Percentiles rank a stretch among this genome's conserved stretches.
phyloP scores from a whole-genome alignment of 2,888 invertebrate genomes.

The Hedya salicella region DNA sequence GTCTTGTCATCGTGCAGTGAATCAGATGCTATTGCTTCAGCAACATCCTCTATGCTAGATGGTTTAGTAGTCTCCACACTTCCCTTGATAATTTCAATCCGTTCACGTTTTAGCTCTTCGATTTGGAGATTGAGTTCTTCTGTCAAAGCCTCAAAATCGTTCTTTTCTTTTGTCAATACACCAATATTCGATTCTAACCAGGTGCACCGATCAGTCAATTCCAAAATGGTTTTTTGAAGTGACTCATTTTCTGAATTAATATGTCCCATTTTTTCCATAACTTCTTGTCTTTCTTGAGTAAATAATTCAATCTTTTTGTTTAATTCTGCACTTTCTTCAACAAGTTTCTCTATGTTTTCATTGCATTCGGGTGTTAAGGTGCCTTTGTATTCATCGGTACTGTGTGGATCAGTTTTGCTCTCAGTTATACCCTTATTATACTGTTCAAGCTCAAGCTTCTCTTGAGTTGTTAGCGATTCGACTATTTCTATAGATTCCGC shows the following conservation, averaged over 20 bases:
- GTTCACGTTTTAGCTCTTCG: slow-evolving; percentile 73
- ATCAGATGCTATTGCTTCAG: slow-evolving; percentile 63
- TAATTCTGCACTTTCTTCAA: slow-evolving; percentile 87
- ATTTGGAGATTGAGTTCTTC: slow-evolving; percentile 72
- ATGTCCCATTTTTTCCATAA: slow-evolving; percentile 88
- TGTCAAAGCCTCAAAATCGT: slow-evolving; percentile 66
- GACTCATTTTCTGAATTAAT: slow-evolving; percentile 86
- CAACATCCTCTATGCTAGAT: slow-evolving; percentile 60
- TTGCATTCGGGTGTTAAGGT: slow-evolving; percentile 64
- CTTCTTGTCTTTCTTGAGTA: slow-evolving; percentile 88
- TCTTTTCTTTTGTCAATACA: slow-evolving; percentile 76
- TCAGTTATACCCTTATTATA: slow-evolving; percentile 84
- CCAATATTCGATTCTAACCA: slow-evolving; percentile 74
- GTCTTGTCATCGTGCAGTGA: slow-evolving; percentile 71
- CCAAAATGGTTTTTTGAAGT: slow-evolving; percentile 77
- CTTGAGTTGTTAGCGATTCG: slow-evolving; percentile 88
- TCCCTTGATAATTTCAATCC: slow-evolving; percentile 75
- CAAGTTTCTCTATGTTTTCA: slow-evolving; percentile 84
- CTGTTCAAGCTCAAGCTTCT: slow-evolving; percentile 88
- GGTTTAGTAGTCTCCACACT: slow-evolving; percentile 71
- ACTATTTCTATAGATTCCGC: slow-evolving; percentile 91
- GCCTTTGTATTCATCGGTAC: slow-evolving; percentile 53
- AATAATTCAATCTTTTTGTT: slow-evolving; percentile 88
- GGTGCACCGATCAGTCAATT: slow-evolving; percentile 81
- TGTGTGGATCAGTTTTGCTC: slow-evolving; percentile 54